Conservation (phyloP, 2,888 invertebrate species). For the Achlya flavicornis region DNA sequence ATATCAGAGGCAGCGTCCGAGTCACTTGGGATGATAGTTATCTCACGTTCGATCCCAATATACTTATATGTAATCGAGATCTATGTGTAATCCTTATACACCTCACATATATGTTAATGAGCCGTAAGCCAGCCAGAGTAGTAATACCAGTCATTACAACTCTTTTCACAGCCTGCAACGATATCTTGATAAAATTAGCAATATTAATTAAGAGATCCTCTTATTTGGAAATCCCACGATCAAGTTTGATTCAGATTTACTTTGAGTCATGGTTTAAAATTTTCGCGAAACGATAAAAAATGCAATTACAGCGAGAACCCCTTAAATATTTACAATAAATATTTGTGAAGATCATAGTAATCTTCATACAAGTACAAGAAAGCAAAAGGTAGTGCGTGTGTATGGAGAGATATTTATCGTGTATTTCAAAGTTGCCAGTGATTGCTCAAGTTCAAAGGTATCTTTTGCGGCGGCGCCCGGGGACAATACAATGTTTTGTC, state of each 20-base stretch:
- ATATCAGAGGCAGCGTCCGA: constrained; percentile 51
- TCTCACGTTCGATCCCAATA: constrained; percentile 55
- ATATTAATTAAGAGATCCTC: neutral
- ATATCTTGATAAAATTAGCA: too few species aligned
- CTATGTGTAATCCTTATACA: constrained; percentile 42
- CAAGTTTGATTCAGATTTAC: too few species aligned
- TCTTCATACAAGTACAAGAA: too few species aligned
- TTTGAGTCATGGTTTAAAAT: too few species aligned
- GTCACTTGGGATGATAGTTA: constrained; percentile 51
- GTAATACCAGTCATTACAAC: constrained; percentile 11
- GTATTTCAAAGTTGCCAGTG: constrained; percentile 30
- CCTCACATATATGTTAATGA: constrained; percentile 45
- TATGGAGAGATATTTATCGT: constrained; percentile 14
- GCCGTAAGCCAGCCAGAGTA: constrained; percentile 18
- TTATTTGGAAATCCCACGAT: too few species aligned
- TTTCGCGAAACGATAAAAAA: too few species aligned
- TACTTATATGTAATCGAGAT: constrained; percentile 48
- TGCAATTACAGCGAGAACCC: too few species aligned
- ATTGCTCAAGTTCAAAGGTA: constrained; percentile 61
- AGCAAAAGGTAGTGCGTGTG: neutral
- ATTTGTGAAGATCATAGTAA: too few species aligned
- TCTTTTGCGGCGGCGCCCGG: constrained; percentile 37
- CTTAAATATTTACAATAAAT: too few species aligned
- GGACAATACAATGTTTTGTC: constrained; percentile 46
- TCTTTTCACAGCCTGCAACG: constrained; percentile 12